A percentile compares a stretch with the other conserved stretches of the same genome.
These are phyloP conservation scores for Chelonoidis abingdonii DNA, from an alignment of 2,113 vertebrate genomes.

Conservation along the genomic window DNA sequence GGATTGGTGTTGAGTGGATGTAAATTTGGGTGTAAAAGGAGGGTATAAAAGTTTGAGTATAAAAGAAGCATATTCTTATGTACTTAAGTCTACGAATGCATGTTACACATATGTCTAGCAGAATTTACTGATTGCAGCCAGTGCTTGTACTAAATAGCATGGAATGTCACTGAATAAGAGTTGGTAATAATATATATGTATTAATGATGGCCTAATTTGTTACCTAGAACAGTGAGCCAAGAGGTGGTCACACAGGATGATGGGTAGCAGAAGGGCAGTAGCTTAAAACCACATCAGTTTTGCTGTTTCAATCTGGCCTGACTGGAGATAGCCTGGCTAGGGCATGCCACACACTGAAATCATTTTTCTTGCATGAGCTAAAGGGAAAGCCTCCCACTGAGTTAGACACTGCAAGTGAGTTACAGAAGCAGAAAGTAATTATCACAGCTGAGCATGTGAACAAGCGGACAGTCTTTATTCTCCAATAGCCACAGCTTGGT, in stretches of 20 bases:
- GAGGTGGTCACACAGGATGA: not conserved
- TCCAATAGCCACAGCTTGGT: constrained; percentile 5
- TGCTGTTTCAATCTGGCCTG: constrained; percentile 22
- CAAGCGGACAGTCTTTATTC: not conserved
- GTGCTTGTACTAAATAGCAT: not conserved
- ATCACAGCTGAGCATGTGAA: constrained; percentile 20
- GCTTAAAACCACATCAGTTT: not conserved
- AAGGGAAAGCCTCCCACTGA: constrained; percentile 46
- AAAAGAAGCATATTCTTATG: rapidly evolving
- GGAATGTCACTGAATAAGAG: not conserved
- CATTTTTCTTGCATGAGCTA: not conserved
- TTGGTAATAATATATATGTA: not conserved
- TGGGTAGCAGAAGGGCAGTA: not conserved
- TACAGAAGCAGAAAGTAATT: constrained; percentile 25
- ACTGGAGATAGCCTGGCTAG: not conserved
- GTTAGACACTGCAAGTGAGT: not conserved
- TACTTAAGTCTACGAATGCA: not conserved
- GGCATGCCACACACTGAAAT: constrained; percentile 26
- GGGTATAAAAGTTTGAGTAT: not conserved
- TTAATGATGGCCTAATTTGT: not conserved
- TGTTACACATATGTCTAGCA: not conserved
- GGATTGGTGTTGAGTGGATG: not conserved
- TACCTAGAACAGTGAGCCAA: not conserved
- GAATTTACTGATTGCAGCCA: not conserved
- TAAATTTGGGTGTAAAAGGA: constrained; percentile 9